Percentiles rank a stretch among this genome's conserved stretches.
Evolutionary conservation across 2,113 vertebrate genomes (phyloP).

Genomic region (Rhabdornis inornatus): DNA sequence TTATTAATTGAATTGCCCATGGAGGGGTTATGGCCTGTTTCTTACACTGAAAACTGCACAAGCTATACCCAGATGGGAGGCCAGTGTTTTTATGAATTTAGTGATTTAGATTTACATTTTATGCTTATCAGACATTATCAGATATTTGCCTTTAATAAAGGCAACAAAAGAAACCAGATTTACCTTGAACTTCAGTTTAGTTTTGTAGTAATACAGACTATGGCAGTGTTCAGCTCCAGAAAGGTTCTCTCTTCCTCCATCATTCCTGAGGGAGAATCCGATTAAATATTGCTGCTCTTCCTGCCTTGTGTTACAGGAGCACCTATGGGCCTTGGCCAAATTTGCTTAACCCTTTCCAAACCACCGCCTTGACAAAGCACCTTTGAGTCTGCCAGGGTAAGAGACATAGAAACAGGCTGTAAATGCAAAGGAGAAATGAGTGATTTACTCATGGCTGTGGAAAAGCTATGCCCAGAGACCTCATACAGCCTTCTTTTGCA

Average conservation of each 20-base stretch:
- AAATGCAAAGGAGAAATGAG: neutral
- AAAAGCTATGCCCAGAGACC: neutral
- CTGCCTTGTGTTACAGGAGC: neutral
- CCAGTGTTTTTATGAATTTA: neutral
- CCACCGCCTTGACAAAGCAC: neutral
- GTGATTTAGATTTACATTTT: neutral
- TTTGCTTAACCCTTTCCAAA: neutral
- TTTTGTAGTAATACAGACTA: neutral
- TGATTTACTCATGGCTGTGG: neutral
- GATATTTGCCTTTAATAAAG: neutral
- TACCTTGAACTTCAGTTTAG: neutral
- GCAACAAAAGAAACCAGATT: neutral
- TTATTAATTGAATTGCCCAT: constrained; percentile 5
- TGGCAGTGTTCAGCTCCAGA: neutral
- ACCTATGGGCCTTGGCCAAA: neutral
- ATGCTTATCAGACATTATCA: neutral
- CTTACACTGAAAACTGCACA: neutral
- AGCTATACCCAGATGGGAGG: neutral
- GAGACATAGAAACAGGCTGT: neutral
- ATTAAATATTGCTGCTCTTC: neutral
- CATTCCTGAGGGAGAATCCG: neutral
- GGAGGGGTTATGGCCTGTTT: neutral
- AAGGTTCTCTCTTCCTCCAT: neutral
- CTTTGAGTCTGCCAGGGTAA: neutral
- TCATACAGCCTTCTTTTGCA: neutral